phyloP scores from a whole-genome alignment of 2,888 invertebrate genomes.

The Prenolepis imparis region DNA sequence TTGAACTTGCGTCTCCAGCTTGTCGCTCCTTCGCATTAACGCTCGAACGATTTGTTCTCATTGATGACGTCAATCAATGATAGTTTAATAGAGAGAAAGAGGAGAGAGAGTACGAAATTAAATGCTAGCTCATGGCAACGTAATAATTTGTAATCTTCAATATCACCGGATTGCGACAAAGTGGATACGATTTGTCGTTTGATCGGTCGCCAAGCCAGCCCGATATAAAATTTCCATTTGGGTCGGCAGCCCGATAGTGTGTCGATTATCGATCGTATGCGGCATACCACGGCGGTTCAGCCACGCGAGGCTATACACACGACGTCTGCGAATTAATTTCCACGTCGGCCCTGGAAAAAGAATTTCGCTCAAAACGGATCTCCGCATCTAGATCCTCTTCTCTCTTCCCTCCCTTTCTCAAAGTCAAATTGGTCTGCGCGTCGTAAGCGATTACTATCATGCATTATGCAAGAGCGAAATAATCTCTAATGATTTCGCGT shows the following conservation, averaged over 20 bases:
- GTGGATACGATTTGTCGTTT: conserved; percentile 58
- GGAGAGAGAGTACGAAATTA: neutral
- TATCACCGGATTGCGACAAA: conserved; percentile 3
- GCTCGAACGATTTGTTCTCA: conserved; percentile 12
- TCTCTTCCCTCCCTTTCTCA: neutral
- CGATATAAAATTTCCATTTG: conserved; percentile 58
- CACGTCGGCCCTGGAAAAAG: neutral
- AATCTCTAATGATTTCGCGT: neutral
- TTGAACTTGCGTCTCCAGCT: conserved; percentile 12
- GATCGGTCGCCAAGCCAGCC: conserved; percentile 64
- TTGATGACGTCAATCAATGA: neutral
- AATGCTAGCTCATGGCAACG: neutral
- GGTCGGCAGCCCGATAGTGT: conserved; percentile 39
- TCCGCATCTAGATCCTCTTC: neutral
- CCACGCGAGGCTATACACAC: conserved; percentile 13
- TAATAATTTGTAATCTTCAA: neutral
- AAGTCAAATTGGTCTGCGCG: neutral
- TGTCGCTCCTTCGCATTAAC: conserved; percentile 12
- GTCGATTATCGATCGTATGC: conserved; percentile 44
- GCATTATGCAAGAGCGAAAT: neutral
- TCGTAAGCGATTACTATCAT: neutral
- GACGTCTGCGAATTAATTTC: conserved; percentile 26
- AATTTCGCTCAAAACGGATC: neutral
- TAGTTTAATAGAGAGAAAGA: neutral
- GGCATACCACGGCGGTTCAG: conserved; percentile 21